Conservation (phyloP, 2,888 invertebrate genomes). For the Idaea aversata region DNA sequence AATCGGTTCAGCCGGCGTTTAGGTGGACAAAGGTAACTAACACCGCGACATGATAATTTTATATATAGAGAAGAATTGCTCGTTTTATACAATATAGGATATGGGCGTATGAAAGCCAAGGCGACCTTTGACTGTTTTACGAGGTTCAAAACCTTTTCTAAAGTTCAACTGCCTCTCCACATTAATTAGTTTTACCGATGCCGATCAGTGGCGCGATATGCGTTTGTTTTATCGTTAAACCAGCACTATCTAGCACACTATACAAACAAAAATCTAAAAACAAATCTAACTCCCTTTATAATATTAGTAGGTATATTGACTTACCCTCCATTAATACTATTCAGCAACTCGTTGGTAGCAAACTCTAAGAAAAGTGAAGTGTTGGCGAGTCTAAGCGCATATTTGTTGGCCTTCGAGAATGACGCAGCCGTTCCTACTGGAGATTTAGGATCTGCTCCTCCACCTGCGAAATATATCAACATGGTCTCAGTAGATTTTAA, state of each 20-base stretch:
- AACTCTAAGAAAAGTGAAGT: constrained; percentile 92
- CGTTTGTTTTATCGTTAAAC: neutral
- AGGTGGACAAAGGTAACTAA: too few relatives aligned
- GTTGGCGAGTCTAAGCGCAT: constrained; percentile 90
- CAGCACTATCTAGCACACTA: neutral
- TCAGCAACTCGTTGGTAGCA: constrained; percentile 91
- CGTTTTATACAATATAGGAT: too few relatives aligned
- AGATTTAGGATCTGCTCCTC: constrained; percentile 91
- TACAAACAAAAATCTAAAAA: neutral
- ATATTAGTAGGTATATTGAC: constrained; percentile 15
- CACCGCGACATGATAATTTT: too few relatives aligned
- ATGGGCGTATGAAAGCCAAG: neutral
- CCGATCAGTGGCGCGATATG: neutral
- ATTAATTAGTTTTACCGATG: too few relatives aligned
- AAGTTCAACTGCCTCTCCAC: too few relatives aligned
- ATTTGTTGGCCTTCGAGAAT: constrained; percentile 93
- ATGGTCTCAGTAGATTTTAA: constrained; percentile 1
- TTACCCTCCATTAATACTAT: constrained; percentile 81
- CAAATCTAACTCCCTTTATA: neutral
- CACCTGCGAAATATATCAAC: constrained; percentile 70
- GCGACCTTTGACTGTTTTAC: too few relatives aligned
- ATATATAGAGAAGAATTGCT: too few relatives aligned
- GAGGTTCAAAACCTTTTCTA: too few relatives aligned
- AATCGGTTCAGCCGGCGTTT: too few relatives aligned
- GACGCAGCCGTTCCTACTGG: constrained; percentile 93